Percentiles rank a stretch among this genome's conserved stretches.
These are phyloP conservation scores for Poeciliopsis paucimaculata DNA, from an alignment of 2,797 vertebrate species.

Conservation along the genomic window DNA sequence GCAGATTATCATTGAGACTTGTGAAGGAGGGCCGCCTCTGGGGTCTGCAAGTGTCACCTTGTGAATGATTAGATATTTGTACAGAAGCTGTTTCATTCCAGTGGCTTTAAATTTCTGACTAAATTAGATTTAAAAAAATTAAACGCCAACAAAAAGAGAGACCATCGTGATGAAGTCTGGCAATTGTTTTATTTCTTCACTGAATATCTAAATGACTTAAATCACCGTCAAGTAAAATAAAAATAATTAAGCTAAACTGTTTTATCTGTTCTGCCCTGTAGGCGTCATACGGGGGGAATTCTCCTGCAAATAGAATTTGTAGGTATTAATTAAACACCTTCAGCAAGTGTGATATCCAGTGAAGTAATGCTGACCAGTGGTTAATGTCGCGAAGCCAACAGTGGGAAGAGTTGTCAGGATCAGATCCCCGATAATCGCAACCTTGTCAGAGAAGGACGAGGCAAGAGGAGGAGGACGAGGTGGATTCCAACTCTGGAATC, in stretches of 20 bases:
- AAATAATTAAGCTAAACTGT: constrained; percentile 28
- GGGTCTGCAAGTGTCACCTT: constrained; percentile 70
- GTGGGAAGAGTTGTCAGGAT: constrained; percentile 67
- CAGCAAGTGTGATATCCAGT: constrained; percentile 57
- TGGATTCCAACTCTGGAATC: constrained; percentile 59
- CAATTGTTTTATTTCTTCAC: constrained; percentile 3
- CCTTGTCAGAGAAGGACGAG: constrained; percentile 61
- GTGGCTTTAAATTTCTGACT: constrained; percentile 35
- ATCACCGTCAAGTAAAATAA: constrained; percentile 30
- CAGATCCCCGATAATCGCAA: constrained; percentile 62
- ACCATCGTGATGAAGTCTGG: constrained; percentile 11
- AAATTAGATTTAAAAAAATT: constrained; percentile 31
- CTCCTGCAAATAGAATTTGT: constrained; percentile 54
- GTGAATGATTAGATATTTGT: constrained; percentile 68
- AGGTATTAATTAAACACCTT: constrained; percentile 72
- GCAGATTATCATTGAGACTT: constrained; percentile 80
- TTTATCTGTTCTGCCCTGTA: constrained; percentile 23
- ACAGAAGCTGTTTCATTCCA: constrained; percentile 38
- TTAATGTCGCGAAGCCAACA: constrained; percentile 38
- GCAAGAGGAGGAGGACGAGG: constrained; percentile 61
- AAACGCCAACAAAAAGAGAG: not conserved
- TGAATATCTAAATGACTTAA: constrained; percentile 19
- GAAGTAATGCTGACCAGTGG: constrained; percentile 60
- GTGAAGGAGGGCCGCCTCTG: constrained; percentile 66
- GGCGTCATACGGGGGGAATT: constrained; percentile 31